phyloP scores from a whole-genome alignment of 2,888 invertebrate genomes.

The Metalampra italica region DNA sequence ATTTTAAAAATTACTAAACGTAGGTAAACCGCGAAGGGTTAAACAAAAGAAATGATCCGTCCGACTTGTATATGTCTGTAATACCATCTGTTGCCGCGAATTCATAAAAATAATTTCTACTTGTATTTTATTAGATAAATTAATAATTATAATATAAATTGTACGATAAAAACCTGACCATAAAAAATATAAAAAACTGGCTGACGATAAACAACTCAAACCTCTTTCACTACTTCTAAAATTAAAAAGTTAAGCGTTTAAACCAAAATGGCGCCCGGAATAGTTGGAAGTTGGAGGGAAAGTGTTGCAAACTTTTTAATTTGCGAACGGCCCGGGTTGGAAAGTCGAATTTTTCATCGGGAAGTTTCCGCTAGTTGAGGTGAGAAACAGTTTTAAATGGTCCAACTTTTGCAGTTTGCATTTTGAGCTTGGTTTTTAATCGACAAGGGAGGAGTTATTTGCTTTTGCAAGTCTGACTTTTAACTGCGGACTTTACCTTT shows the following conservation, averaged over 20 bases:
- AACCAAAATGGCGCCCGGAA: conserved; percentile 64
- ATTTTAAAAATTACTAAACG: too few species aligned
- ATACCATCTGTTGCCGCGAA: too few species aligned
- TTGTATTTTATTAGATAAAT: too few species aligned
- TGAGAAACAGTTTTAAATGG: conserved; percentile 45
- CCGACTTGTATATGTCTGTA: too few species aligned
- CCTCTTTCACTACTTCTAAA: conserved; percentile 24
- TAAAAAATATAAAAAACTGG: not conserved
- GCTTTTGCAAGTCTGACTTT: too few species aligned
- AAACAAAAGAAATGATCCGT: too few species aligned
- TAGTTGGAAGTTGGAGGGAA: conserved; percentile 64
- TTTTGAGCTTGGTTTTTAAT: conserved; percentile 9
- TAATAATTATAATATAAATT: too few species aligned
- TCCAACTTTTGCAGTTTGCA: conserved; percentile 35
- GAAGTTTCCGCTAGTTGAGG: conserved; percentile 33
- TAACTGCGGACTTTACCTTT: too few species aligned
- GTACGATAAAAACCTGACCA: too few species aligned
- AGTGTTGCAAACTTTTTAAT: conserved; percentile 71
- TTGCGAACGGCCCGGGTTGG: conserved; percentile 48
- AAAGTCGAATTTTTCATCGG: conserved; percentile 65
- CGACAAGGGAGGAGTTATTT: not conserved
- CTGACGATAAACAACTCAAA: conserved; percentile 3
- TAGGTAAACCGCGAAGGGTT: too few species aligned
- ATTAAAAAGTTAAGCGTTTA: conserved; percentile 55
- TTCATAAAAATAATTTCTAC: too few species aligned